Evolutionary conservation across 2,797 vertebrate genomes (phyloP), one percentile per base, ranked within the genome.

Genomic region (Otus scops): DNA sequence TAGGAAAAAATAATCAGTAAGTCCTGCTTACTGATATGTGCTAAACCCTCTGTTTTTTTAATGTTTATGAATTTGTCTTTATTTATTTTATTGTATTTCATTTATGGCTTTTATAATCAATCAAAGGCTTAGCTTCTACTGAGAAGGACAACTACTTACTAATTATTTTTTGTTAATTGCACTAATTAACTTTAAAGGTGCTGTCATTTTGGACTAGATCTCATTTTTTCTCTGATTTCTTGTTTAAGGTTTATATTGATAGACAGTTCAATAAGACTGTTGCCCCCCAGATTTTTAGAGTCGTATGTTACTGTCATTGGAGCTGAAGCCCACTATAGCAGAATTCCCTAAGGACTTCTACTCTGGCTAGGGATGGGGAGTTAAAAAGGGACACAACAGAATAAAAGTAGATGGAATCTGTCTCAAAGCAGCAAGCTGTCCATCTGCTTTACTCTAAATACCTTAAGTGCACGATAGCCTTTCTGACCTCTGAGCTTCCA

Each of bases 401-500:
- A 68, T 17, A 75, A 48, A 89, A 80, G 36, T 16, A 57, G 22
- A 28, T 56, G 18, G 14, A 78, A 27, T 57, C 53, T 64, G 23
- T 41, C 63, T 9, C 32, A 92, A 61, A 64, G 43, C 36, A 84
- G 16, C 47, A 28, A 32, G n/a, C 39, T 73, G n/a, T 21, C 51
- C 27, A 18, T 79, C 54, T 82, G 18, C n/a, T 56, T 91, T 74
- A 11, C 30, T 77, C 26, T 26, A 45, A 59, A n/a, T 32, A 27
- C 13, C 15, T 11, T 53, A 54, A 63, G 67, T 8, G 6, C 14
- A 20, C 0, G 0, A 13, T 9, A 59, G 6, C 22, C 68, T 79
- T 67, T n/a, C 48, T 56, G 10, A 32, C 70, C 45, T 88, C 48
- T 80, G 45, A 75, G 5, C 17, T 84, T 85, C 28, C 23, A 34